A percentile compares a stretch with the other conserved stretches of the same genome.
These are phyloP conservation scores for Vannuccia rotundouncinata DNA, from an alignment of 2,888 invertebrate genomes.

Conservation along the genomic window DNA sequence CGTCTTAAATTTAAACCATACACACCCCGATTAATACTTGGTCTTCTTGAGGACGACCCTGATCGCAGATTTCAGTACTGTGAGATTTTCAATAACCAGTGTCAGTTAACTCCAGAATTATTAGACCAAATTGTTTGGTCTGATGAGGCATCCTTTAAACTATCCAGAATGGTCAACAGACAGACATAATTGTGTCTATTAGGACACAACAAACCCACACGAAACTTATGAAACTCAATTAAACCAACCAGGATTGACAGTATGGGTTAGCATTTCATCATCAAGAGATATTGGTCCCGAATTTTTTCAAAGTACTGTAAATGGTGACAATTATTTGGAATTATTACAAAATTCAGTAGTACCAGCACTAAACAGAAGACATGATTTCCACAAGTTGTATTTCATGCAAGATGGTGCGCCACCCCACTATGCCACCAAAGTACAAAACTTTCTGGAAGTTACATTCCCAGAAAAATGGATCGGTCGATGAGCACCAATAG, in stretches of 20 bases:
- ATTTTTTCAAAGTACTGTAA: conserved; percentile 15
- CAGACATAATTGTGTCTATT: conserved; percentile 29
- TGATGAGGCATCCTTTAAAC: conserved; percentile 8
- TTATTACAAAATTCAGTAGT: neutral
- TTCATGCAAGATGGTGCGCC: conserved; percentile 29
- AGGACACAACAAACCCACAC: conserved; percentile 14
- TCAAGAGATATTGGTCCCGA: neutral
- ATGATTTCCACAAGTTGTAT: conserved; percentile 14
- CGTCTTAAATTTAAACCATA: conserved; percentile 20
- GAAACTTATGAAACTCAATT: conserved; percentile 24
- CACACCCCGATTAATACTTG: conserved; percentile 18
- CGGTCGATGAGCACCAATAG: conserved; percentile 13
- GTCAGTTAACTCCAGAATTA: neutral
- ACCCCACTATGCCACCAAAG: conserved; percentile 8
- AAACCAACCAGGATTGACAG: conserved; percentile 22
- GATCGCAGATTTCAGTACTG: conserved; percentile 25
- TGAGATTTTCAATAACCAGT: conserved; percentile 30
- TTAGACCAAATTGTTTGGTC: conserved; percentile 17
- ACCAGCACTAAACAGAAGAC: conserved; percentile 7
- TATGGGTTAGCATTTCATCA: conserved; percentile 19
- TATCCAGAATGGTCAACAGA: conserved; percentile 12
- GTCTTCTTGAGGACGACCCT: neutral
- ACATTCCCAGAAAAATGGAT: conserved; percentile 30
- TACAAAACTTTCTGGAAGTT: conserved; percentile 18
- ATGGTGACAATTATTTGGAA: conserved; percentile 25